phyloP scores from a whole-genome alignment of 2,797 vertebrate genomes.

The Chelonia mydas region DNA sequence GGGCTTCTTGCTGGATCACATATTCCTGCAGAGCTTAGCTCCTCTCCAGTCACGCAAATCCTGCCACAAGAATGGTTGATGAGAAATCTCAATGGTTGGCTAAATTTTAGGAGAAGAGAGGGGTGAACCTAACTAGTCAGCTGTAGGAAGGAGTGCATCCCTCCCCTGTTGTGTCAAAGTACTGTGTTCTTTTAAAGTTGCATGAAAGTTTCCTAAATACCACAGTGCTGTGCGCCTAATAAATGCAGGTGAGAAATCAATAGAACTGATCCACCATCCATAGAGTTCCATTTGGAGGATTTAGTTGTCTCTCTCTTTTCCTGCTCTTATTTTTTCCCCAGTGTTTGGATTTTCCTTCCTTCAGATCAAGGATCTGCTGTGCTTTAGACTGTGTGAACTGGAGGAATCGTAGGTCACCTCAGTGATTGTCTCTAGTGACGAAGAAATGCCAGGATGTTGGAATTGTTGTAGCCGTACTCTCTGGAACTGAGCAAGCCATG shows the following conservation, averaged over 20 bases:
- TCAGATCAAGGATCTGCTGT: neutral
- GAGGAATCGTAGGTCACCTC: fast-evolving
- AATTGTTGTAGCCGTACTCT: fast-evolving
- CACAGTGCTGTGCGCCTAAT: neutral
- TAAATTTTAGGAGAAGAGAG: too few species aligned
- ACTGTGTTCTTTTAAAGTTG: too few species aligned
- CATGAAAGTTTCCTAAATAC: neutral
- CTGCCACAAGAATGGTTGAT: too few species aligned
- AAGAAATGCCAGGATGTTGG: fast-evolving
- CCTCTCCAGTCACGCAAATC: too few species aligned
- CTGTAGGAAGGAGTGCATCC: neutral
- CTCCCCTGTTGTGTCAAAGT: too few species aligned
- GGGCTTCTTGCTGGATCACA: too few species aligned
- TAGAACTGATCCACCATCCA: neutral
- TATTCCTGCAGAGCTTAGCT: too few species aligned
- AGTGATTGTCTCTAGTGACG: neutral
- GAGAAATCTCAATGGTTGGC: too few species aligned
- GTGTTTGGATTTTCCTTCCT: neutral
- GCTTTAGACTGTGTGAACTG: neutral
- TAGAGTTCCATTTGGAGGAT: neutral
- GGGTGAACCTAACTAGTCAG: too few species aligned
- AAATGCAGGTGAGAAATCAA: neutral
- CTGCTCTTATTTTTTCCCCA: neutral
- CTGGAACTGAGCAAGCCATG: neutral
- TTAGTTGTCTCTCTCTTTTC: neutral